phyloP scores from a whole-genome alignment of 2,888 invertebrate species.

The Chydorus sphaericus region DNA sequence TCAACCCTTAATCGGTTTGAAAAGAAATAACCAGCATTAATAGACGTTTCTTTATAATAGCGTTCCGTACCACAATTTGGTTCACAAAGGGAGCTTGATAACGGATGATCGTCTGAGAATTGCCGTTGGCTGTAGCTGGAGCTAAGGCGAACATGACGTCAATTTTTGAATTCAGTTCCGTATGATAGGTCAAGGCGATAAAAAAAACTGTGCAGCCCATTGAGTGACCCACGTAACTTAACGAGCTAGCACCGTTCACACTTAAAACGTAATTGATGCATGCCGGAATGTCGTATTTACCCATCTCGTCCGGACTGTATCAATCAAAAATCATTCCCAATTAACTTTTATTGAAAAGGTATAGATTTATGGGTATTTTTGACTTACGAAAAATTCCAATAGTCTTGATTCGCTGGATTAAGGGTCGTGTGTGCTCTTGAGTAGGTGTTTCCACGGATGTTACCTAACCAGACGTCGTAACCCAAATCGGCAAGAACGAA shows the following conservation, averaged over 20 bases:
- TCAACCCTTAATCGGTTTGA: no score
- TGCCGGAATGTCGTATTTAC: conserved; percentile 39
- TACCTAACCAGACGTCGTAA: conserved; percentile 63
- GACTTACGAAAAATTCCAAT: conserved; percentile 43
- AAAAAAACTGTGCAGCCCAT: conserved; percentile 36
- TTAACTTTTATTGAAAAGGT: background rate
- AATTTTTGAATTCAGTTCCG: conserved; percentile 21
- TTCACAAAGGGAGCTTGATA: conserved; percentile 30
- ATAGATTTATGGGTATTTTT: background rate
- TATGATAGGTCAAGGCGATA: conserved; percentile 22
- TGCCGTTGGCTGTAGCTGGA: conserved; percentile 24
- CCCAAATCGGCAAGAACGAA: conserved; percentile 46
- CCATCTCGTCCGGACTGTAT: conserved; percentile 32
- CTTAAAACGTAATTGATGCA: conserved; percentile 36
- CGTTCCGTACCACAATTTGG: conserved; percentile 24
- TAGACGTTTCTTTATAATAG: background rate
- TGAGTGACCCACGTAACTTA: conserved; percentile 36
- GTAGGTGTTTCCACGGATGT: conserved; percentile 47
- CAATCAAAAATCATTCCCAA: background rate
- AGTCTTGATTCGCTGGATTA: conserved; percentile 30
- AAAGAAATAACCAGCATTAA: no score
- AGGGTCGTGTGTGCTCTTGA: conserved; percentile 39
- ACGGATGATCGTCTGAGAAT: conserved; percentile 24
- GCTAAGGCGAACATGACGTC: conserved; percentile 24
- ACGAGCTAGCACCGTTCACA: conserved; percentile 34